These are phyloP conservation scores for Sturnira hondurensis DNA, from an alignment of 2,113 vertebrate genomes.

Conservation along the genomic window DNA sequence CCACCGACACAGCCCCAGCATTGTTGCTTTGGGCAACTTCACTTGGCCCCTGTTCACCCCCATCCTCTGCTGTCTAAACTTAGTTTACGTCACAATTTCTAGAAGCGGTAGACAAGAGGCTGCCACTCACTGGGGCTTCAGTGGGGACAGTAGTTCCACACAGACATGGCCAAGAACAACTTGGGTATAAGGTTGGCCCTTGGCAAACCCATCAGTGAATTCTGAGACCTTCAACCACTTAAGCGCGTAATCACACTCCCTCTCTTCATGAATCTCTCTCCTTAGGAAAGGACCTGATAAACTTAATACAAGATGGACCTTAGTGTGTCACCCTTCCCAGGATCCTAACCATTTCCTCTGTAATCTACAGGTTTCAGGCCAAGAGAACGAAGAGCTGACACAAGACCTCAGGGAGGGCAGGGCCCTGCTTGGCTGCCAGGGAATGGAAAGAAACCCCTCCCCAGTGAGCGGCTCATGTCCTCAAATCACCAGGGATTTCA, in stretches of 20 bases:
- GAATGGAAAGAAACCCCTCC: background rate
- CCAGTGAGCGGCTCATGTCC: background rate
- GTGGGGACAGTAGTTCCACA: background rate
- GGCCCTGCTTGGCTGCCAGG: background rate
- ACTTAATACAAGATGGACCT: background rate
- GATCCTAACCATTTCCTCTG: background rate
- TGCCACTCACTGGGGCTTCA: background rate
- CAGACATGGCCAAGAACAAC: background rate
- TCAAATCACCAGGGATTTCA: background rate
- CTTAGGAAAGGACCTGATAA: background rate
- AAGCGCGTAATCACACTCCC: background rate
- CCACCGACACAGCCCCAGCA: background rate
- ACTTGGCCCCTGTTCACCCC: background rate
- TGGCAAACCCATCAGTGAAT: background rate
- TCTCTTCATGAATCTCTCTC: background rate
- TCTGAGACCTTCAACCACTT: background rate
- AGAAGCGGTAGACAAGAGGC: background rate
- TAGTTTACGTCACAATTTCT: background rate
- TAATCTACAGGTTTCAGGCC: background rate
- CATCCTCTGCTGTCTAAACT: background rate
- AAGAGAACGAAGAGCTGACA: background rate
- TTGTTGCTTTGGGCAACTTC: background rate
- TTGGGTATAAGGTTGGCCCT: background rate
- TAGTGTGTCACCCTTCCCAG: background rate
- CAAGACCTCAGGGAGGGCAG: background rate